These are phyloP conservation scores for Anthrax anthrax DNA, from an alignment of 2,888 invertebrate species.

Conservation along the genomic window DNA sequence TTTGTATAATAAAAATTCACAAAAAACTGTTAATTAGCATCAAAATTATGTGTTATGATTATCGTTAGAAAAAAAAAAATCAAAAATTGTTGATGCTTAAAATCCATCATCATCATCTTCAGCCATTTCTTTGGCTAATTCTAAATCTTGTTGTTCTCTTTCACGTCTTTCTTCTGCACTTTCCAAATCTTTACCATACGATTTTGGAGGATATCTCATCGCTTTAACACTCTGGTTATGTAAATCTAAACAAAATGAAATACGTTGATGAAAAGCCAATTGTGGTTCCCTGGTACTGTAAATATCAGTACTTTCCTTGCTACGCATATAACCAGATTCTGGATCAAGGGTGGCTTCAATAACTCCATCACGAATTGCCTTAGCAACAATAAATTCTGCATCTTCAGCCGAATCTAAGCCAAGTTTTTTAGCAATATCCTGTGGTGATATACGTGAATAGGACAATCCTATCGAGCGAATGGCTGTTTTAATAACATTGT, in stretches of 20 bases:
- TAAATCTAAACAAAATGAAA: constrained; percentile 91
- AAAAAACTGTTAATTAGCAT: too few species aligned
- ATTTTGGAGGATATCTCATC: constrained; percentile 98
- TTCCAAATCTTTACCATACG: constrained; percentile 95
- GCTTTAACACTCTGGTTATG: constrained; percentile 99
- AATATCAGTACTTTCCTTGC: constrained; percentile 92
- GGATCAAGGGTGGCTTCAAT: constrained; percentile 96
- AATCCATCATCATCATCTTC: constrained; percentile 96
- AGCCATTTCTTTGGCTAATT: constrained; percentile 99
- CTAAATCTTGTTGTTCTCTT: constrained; percentile 93
- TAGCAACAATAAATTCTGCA: constrained; percentile 97
- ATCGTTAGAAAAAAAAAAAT: not conserved
- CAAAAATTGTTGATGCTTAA: constrained; percentile 20
- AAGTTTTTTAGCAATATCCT: constrained; percentile 87
- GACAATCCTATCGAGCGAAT: constrained; percentile 91
- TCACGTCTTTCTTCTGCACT: constrained; percentile 93
- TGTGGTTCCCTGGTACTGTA: constrained; percentile 95
- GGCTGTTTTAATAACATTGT: constrained; percentile 98
- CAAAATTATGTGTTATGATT: too few species aligned
- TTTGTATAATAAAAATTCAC: too few species aligned
- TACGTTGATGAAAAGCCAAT: constrained; percentile 90
- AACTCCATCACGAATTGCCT: constrained; percentile 94
- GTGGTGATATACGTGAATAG: constrained; percentile 89
- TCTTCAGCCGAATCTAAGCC: constrained; percentile 91
- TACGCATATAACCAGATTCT: constrained; percentile 90